Evolutionary conservation across 2,888 invertebrate genomes (phyloP).

Genomic region (Phrixothrix hirtus): DNA sequence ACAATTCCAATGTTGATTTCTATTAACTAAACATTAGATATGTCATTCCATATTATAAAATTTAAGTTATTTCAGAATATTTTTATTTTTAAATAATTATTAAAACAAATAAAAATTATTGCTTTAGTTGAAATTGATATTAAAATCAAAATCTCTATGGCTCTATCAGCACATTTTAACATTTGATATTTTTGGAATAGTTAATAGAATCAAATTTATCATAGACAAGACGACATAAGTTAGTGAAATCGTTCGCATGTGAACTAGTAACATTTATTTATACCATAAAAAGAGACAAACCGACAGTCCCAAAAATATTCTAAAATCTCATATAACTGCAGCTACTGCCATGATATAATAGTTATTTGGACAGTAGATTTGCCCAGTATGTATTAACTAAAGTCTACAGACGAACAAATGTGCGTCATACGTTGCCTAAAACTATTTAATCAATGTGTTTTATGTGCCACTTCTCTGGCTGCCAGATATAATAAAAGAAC

Average conservation of each 20-base stretch:
- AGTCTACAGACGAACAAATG: conserved; percentile 15
- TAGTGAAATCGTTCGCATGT: conserved; percentile 24
- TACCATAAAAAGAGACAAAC: conserved; percentile 24
- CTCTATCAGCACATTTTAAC: conserved; percentile 7
- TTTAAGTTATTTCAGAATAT: no score
- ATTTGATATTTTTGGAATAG: conserved; percentile 22
- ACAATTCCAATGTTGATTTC: conserved; percentile 4
- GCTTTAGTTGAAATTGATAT: no score
- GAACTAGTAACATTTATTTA: conserved; percentile 36
- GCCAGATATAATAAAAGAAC: conserved; percentile 1
- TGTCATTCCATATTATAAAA: no score
- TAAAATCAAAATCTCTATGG: no score
- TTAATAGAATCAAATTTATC: conserved; percentile 12
- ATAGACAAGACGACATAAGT: conserved; percentile 8
- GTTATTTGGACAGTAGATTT: conserved; percentile 9
- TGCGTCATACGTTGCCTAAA: conserved; percentile 24
- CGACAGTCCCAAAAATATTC: conserved; percentile 23
- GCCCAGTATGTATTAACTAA: conserved; percentile 4
- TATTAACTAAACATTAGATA: no score
- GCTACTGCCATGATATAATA: conserved; percentile 8
- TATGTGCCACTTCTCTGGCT: conserved; percentile 10
- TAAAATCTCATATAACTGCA: conserved; percentile 15
- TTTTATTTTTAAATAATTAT: no score
- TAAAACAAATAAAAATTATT: no score
- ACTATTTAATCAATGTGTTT: conserved; percentile 17